Conservation (phyloP, 2,797 vertebrate genomes). For the Ctenochaetus hawaiiensis region DNA sequence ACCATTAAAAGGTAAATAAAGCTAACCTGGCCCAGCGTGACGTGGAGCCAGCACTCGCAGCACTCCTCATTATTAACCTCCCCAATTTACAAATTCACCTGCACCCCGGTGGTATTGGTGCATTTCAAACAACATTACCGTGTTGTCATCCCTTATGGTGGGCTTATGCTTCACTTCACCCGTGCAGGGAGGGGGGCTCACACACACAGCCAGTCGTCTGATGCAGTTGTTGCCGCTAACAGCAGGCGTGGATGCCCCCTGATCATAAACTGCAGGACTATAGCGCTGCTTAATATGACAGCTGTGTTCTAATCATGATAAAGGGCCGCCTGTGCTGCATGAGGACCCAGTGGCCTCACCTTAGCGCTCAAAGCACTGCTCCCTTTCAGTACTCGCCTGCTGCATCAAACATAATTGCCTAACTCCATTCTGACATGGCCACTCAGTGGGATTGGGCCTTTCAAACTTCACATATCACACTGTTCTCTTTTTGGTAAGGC, state of each 20-base stretch:
- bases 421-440: constrained; percentile 69
- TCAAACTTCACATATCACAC: constrained; percentile 52
- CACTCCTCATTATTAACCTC: constrained; percentile 19
- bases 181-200: not conserved
- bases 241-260: constrained; percentile 44
- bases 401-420: constrained; percentile 71
- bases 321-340: constrained; percentile 61
- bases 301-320: constrained; percentile 76
- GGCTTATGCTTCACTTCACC: constrained; percentile 48
- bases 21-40: constrained; percentile 37
- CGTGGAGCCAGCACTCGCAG: constrained; percentile 21
- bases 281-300: constrained; percentile 71
- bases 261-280: constrained; percentile 48
- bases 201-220: constrained; percentile 20
- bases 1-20: constrained; percentile 71
- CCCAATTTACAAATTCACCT: constrained; percentile 43
- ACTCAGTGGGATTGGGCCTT: constrained; percentile 74
- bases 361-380: constrained; percentile 59
- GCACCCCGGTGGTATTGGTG: constrained; percentile 3
- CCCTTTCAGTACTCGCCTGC: constrained; percentile 49
- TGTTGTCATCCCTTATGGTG: constrained; percentile 19
- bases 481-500: constrained; percentile 32
- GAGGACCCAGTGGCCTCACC: constrained; percentile 58
- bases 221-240: constrained; percentile 42
- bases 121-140: constrained; percentile 46